Base-by-base conservation (phyloP, 2,888 invertebrate genomes). In the Dolichopus griseipennis region DNA sequence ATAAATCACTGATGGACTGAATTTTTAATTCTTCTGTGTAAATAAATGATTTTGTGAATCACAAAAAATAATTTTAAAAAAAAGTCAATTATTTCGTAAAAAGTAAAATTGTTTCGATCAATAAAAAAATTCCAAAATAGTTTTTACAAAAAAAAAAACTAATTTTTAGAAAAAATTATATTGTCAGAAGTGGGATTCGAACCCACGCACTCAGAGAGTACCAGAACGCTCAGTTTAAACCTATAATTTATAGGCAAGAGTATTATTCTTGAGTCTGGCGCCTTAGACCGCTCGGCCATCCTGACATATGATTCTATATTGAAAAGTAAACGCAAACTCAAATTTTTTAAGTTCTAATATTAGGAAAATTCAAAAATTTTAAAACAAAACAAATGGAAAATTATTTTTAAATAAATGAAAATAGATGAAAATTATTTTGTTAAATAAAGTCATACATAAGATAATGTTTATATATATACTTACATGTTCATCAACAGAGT, bases 401-500 rank as follows among this genome's bases (percentile, higher is more conserved):
- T 15, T 41, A 41, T 41, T 41, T 12, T 15, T 41, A 41, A 15
- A 41, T 9, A 41, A 41, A 5, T 2, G 3, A 5, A 7, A 4
- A 6, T 6, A 41, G 8, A 5, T 68, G 41, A 68, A 66, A 61
- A 64, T 64, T 27, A 2, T 27, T 27, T 27, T 27, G 2, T 27
- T 27, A 27, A 27, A 27, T 27, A 4, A 27, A 27, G 27, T 27
- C 5, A 27, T 27, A 27, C 27, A 27, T 37, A 37, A 5, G 8
- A 18, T 43, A 52, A 18, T 18, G 18, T 61, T 64, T 62, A 63
- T 65, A 61, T 64, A 61, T 72, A n/a, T 77, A 92, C 94, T 94
- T 85, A 97, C 97, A 85, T 95, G 95, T 84, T 97, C 97, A 84
- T 98, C 97, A 78, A 98, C 90, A 65, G 96, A 95, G 83, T 96